A percentile compares a stretch with the other conserved stretches of the same genome.
phyloP scores from a whole-genome alignment of 2,797 vertebrate species.

The Epinephelus awoara region DNA sequence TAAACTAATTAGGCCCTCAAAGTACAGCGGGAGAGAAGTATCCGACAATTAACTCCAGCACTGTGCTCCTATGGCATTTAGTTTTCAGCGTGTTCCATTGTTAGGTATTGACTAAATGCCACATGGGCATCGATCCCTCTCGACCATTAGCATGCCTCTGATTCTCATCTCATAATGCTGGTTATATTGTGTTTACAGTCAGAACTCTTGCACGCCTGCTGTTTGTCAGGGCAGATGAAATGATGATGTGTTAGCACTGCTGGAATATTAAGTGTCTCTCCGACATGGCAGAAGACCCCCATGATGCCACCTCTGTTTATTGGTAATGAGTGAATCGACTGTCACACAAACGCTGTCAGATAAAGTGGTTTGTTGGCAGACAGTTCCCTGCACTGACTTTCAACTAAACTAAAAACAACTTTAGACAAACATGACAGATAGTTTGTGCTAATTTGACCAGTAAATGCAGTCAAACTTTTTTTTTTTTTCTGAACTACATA shows the following conservation, averaged over 20 bases:
- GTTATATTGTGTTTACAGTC: slow-evolving; percentile 55
- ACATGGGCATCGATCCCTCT: slow-evolving; percentile 65
- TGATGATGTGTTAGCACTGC: slow-evolving; percentile 43
- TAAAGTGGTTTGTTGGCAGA: slow-evolving; percentile 4
- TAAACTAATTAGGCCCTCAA: slow-evolving; percentile 78
- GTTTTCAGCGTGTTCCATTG: slow-evolving; percentile 73
- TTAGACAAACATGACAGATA: background rate
- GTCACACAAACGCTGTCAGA: slow-evolving; percentile 20
- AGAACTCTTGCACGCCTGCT: slow-evolving; percentile 14
- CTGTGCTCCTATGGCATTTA: slow-evolving; percentile 78
- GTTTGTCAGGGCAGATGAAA: slow-evolving; percentile 54
- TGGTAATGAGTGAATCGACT: slow-evolving; percentile 36
- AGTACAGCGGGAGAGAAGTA: slow-evolving; percentile 69
- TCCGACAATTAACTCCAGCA: slow-evolving; percentile 77
- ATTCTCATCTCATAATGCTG: slow-evolving; percentile 67
- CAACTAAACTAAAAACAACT: slow-evolving; percentile 12
- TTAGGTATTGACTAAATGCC: slow-evolving; percentile 81
- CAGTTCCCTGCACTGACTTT: slow-evolving; percentile 12
- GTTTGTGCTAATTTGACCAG: background rate
- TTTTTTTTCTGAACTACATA: background rate
- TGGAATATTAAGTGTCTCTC: slow-evolving; percentile 34
- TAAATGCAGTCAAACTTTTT: background rate
- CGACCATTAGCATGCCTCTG: slow-evolving; percentile 67
- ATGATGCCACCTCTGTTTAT: slow-evolving; percentile 38
- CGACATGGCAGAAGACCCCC: slow-evolving; percentile 14